Evolutionary conservation across 2,113 vertebrate species (phyloP).

Genomic region (Thinocorus orbignyianus): DNA sequence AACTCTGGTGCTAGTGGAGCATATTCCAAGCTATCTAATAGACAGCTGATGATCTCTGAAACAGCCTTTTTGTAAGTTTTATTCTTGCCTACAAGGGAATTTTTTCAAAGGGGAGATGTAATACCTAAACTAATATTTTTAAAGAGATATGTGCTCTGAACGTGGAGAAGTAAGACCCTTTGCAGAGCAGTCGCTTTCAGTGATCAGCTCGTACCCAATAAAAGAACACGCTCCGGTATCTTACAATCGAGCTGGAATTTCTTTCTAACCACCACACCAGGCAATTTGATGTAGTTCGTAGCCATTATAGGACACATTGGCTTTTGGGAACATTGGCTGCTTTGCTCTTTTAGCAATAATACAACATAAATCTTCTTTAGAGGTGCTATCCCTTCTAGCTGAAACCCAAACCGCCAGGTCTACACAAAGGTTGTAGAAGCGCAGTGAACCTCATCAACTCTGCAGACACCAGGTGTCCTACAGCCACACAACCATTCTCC

Average conservation of each 20-base stretch:
- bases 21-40: slow-evolving; percentile 50
- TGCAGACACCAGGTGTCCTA: accelerated
- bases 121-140: slow-evolving; percentile 23
- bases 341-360: background rate
- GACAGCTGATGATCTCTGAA: slow-evolving; percentile 62
- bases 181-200: background rate
- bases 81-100: slow-evolving; percentile 48
- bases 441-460: accelerated
- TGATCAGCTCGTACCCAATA: background rate
- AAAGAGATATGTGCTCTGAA: background rate
- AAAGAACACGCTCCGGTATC: background rate
- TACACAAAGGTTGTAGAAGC: accelerated
- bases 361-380: background rate
- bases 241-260: background rate
- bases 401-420: accelerated
- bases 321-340: background rate
- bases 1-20: slow-evolving; percentile 51
- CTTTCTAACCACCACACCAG: background rate
- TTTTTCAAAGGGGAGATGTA: slow-evolving; percentile 20
- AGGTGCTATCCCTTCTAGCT: background rate
- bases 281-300: background rate
- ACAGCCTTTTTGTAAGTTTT: slow-evolving; percentile 63
- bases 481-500: background rate
- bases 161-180: background rate
- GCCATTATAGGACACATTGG: accelerated